A percentile compares a stretch with the other conserved stretches of the same genome.
phyloP scores from a whole-genome alignment of 1,140 invertebrate species.

The Brachionus sp. region DNA sequence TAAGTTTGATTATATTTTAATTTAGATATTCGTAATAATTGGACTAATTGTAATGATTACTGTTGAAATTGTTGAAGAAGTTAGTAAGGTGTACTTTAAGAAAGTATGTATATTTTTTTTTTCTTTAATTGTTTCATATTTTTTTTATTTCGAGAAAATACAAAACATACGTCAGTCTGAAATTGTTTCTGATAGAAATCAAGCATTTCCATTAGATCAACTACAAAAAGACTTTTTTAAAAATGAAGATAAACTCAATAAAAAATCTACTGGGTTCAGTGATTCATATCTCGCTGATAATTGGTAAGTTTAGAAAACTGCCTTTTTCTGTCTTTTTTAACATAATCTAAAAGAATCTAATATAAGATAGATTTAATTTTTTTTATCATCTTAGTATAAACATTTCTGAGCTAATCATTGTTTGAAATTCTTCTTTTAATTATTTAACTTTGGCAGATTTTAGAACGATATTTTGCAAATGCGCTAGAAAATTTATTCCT shows the following conservation, averaged over 20 bases:
- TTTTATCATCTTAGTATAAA: no score
- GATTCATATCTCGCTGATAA: not conserved
- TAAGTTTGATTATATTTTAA: no score
- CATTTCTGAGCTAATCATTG: no score
- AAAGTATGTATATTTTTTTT: not conserved
- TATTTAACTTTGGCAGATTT: no score
- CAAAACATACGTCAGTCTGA: not conserved
- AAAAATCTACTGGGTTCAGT: not conserved
- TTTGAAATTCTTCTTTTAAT: no score
- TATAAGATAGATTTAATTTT: no score
- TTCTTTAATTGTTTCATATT: not conserved
- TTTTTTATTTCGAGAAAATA: not conserved
- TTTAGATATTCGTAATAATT: slow-evolving; percentile 1
- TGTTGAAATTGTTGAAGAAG: not conserved
- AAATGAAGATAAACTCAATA: not conserved
- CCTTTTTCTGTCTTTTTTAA: no score
- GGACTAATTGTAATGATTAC: not conserved
- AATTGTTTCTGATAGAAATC: not conserved
- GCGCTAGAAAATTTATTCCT: no score
- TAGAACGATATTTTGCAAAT: no score
- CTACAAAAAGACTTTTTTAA: not conserved
- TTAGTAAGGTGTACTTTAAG: not conserved
- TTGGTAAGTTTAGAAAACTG: no score
- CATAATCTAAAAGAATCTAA: no score
- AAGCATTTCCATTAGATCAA: not conserved